phyloP scores from a whole-genome alignment of 2,888 invertebrate species.

The Tetheella fluctuosa region DNA sequence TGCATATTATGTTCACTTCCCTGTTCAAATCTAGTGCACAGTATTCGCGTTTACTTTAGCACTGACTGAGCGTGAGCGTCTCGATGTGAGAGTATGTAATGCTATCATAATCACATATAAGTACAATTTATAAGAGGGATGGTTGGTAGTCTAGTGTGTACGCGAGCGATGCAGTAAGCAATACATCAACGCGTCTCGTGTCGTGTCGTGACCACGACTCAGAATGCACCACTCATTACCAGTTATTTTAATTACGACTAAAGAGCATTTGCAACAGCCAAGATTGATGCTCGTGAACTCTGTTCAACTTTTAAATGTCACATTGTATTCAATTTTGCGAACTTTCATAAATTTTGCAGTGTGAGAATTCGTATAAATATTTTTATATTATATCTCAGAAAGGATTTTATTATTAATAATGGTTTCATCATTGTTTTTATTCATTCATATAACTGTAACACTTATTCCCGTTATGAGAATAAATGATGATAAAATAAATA shows the following conservation, averaged over 20 bases:
- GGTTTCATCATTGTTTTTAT: neutral
- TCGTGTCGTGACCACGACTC: conserved; percentile 49
- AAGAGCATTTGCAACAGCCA: conserved; percentile 35
- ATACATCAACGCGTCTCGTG: conserved; percentile 6
- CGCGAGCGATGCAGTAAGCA: neutral
- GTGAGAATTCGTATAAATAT: neutral
- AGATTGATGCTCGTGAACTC: conserved; percentile 35
- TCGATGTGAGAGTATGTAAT: neutral
- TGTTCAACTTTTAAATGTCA: conserved; percentile 27
- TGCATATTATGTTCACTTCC: conserved; percentile 49
- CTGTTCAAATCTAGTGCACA: conserved; percentile 16
- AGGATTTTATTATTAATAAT: neutral
- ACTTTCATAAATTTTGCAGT: conserved; percentile 11
- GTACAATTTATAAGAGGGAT: neutral
- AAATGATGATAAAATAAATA: neutral
- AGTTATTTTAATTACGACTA: conserved; percentile 67
- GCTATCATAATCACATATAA: neutral
- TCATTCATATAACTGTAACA: neutral
- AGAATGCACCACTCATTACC: conserved; percentile 66
- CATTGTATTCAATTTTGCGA: conserved; percentile 18
- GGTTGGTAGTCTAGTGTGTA: neutral
- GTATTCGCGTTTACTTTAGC: conserved; percentile 5
- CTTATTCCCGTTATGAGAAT: neutral
- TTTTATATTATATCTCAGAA: neutral
- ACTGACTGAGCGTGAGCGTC: conserved; percentile 4